A percentile compares a stretch with the other conserved stretches of the same genome.
phyloP scores from a whole-genome alignment of 2,113 vertebrate species.

The Ceuthmochares aereus region DNA sequence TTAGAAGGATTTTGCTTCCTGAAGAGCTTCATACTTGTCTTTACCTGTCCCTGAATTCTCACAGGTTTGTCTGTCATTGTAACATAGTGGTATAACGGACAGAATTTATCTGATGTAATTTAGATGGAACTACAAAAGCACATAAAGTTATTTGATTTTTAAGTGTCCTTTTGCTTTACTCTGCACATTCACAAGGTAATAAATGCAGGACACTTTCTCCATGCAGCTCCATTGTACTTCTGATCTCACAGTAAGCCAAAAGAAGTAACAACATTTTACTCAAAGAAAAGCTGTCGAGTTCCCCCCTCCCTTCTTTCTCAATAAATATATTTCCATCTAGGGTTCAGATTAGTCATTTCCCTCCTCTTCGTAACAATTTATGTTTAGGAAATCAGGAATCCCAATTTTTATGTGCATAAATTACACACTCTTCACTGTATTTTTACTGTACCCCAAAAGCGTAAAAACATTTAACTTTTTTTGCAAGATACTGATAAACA shows the following conservation, averaged over 20 bases:
- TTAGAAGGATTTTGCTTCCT: neutral
- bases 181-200: neutral
- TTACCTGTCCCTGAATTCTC: neutral
- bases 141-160: neutral
- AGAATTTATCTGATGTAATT: neutral
- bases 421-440: neutral
- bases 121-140: neutral
- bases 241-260: neutral
- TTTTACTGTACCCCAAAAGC: constrained; percentile 9
- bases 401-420: neutral
- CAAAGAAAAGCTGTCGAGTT: neutral
- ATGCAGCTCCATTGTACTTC: neutral
- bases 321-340: neutral
- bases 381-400: neutral
- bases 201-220: neutral
- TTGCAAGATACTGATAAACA: constrained; percentile 67
- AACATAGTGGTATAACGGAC: neutral
- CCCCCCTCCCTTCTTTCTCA: neutral
- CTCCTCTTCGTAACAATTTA: neutral
- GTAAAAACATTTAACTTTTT: neutral
- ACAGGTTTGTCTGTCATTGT: neutral
- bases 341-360: constrained; percentile 15
- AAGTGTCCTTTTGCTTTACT: neutral
- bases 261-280: constrained; percentile 1
- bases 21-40: neutral